A percentile compares a stretch with the other conserved stretches of the same genome.
phyloP scores from a whole-genome alignment of 2,888 invertebrate genomes.

The Zele albiditarsus region DNA sequence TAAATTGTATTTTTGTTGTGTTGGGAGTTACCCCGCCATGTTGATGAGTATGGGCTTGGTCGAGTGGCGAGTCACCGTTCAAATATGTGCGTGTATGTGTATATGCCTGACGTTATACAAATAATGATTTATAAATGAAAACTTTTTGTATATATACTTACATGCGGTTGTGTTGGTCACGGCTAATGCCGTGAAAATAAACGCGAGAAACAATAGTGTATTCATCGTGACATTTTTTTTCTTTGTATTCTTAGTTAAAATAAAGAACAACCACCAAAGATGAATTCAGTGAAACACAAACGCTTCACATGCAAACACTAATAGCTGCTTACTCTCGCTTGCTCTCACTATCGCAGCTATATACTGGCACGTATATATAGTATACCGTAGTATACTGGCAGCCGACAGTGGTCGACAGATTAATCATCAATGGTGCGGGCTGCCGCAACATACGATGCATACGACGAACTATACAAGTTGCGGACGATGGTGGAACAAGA shows the following conservation, averaged over 20 bases:
- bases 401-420: too few relatives aligned
- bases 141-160: conserved; percentile 53
- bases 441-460: too few relatives aligned
- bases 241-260: background rate
- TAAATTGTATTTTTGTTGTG: conserved; percentile 32
- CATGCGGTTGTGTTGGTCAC: conserved; percentile 57
- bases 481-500: too few relatives aligned
- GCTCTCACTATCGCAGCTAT: too few relatives aligned
- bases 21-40: conserved; percentile 56
- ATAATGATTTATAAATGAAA: background rate
- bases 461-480: too few relatives aligned
- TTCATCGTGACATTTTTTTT: conserved; percentile 64
- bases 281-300: background rate
- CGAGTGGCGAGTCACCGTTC: conserved; percentile 50
- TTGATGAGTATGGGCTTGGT: conserved; percentile 63
- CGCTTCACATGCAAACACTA: conserved; percentile 11
- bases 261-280: background rate
- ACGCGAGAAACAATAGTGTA: conserved; percentile 56
- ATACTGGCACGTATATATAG: too few relatives aligned
- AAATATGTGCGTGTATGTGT: conserved; percentile 42
- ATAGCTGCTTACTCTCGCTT: background rate
- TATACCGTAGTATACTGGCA: too few relatives aligned
- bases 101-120: background rate
- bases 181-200: conserved; percentile 53
- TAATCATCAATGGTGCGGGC: too few relatives aligned